Evolutionary conservation across 2,888 invertebrate genomes (phyloP).

Genomic region (Lycocerus yunnanus): DNA sequence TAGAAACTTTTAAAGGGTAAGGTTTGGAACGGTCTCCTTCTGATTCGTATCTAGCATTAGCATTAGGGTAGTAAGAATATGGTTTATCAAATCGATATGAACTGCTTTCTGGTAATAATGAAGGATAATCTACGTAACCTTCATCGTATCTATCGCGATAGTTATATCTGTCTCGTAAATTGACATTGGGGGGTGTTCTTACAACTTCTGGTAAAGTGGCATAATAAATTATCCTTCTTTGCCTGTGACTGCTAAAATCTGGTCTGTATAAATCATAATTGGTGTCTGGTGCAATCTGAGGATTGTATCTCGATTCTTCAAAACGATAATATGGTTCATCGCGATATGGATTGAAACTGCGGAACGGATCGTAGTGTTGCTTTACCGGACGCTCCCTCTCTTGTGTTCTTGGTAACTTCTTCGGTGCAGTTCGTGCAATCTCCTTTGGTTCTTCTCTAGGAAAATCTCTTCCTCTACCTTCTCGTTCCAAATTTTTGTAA

Average conservation of each 20-base stretch:
- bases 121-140: constrained; percentile 34
- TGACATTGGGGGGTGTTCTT: constrained; percentile 64
- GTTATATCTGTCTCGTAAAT: constrained; percentile 60
- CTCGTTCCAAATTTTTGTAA: constrained; percentile 29
- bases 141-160: constrained; percentile 36
- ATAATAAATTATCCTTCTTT: constrained; percentile 70
- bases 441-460: constrained; percentile 26
- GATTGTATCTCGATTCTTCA: constrained; percentile 21
- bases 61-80: constrained; percentile 32
- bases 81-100: constrained; percentile 37
- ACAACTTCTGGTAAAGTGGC: constrained; percentile 73
- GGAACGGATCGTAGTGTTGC: constrained; percentile 7
- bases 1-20: constrained; percentile 50
- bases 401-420: neutral
- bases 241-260: constrained; percentile 36
- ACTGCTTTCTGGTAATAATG: constrained; percentile 29
- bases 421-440: constrained; percentile 11
- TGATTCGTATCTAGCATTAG: constrained; percentile 38
- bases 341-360: constrained; percentile 10
- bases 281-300: constrained; percentile 7
- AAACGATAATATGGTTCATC: constrained; percentile 25
- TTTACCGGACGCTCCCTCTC: constrained; percentile 26
- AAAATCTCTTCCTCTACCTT: constrained; percentile 33
- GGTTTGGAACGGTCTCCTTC: constrained; percentile 40
- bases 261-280: constrained; percentile 16